Percentiles rank a stretch among this genome's conserved stretches.
phyloP scores from a whole-genome alignment of 2,888 invertebrate genomes.

The Plebejus melissa region DNA sequence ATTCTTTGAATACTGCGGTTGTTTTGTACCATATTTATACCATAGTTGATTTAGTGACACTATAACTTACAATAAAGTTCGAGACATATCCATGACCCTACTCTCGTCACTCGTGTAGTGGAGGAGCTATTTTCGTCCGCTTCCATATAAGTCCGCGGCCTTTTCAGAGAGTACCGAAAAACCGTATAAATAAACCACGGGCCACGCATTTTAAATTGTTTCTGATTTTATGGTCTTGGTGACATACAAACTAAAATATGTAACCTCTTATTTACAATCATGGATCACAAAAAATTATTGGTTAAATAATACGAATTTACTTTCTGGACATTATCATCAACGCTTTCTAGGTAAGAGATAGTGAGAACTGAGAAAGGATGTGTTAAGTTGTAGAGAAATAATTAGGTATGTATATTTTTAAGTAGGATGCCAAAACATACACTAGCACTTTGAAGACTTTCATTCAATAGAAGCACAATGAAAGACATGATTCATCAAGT shows the following conservation, averaged over 20 bases:
- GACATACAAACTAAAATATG: neutral
- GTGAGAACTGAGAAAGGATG: neutral
- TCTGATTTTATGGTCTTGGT: conserved; percentile 4
- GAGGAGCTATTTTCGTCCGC: conserved; percentile 48
- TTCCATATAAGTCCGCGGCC: conserved; percentile 38
- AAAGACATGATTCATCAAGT: neutral
- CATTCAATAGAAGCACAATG: conserved; percentile 11
- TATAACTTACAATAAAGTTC: neutral
- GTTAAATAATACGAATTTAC: neutral
- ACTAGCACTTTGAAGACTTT: neutral
- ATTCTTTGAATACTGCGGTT: neutral
- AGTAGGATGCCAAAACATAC: neutral
- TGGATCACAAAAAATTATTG: neutral
- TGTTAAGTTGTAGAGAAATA: neutral
- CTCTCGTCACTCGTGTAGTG: neutral
- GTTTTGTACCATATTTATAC: no score
- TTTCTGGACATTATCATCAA: neutral
- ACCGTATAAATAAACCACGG: conserved; percentile 25
- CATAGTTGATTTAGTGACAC: neutral
- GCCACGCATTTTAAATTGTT: conserved; percentile 22
- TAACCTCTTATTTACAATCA: neutral
- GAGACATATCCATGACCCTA: neutral
- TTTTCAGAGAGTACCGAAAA: conserved; percentile 22
- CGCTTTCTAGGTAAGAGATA: neutral
- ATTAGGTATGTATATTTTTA: neutral